Evolutionary conservation across 2,113 vertebrate species (phyloP).

Genomic region (Coptodon bakossiorum): DNA sequence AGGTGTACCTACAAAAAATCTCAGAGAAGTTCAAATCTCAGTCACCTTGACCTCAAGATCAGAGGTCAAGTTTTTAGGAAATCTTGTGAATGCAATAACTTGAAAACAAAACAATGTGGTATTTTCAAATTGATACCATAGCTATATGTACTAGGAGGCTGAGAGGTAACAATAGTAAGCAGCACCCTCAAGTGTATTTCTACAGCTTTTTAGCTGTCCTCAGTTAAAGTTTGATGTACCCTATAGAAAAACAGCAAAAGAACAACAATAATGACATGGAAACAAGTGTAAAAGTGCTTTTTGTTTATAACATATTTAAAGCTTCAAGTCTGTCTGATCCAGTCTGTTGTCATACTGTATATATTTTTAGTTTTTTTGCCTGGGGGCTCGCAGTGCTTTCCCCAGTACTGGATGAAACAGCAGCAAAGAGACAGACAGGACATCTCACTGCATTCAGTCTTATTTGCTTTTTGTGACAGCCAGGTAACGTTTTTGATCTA

Average conservation of each 20-base stretch:
- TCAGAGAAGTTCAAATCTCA: neutral
- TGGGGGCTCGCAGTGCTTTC: neutral
- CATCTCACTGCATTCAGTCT: neutral
- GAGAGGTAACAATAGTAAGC: neutral
- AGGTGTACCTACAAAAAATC: neutral
- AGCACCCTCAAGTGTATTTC: neutral
- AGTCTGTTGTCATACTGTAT: neutral
- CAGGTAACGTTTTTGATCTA: neutral
- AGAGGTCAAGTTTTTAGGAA: neutral
- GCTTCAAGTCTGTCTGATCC: neutral
- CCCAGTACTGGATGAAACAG: neutral
- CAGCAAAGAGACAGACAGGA: neutral
- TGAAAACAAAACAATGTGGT: fast-evolving
- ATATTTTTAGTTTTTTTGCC: fast-evolving
- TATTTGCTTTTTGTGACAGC: neutral
- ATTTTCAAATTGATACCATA: neutral
- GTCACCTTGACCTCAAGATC: neutral
- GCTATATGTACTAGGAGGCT: neutral
- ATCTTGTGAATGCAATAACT: neutral
- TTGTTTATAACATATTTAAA: neutral
- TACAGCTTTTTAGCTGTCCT: fast-evolving
- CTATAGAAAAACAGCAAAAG: neutral
- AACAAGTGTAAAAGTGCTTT: neutral
- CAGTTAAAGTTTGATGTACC: neutral
- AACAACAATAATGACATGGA: fast-evolving